Evolutionary conservation across 2,797 vertebrate genomes (phyloP).

Genomic region (Spea hammondii): DNA sequence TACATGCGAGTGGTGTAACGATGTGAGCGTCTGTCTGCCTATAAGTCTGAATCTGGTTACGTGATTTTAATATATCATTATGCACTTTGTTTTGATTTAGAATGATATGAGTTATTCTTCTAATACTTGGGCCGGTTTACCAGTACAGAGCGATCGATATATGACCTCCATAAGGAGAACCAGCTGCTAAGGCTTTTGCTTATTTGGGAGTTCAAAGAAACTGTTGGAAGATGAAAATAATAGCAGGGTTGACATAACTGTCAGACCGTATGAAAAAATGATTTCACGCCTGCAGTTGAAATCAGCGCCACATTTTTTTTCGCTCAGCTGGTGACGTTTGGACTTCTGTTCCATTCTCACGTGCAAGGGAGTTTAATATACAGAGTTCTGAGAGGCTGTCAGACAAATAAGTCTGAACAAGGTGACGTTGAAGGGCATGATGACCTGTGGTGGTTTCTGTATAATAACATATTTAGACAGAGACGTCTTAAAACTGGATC

Average conservation of each 20-base stretch:
- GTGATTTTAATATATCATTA: background rate
- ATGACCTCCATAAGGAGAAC: constrained; percentile 14
- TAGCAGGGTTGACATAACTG: constrained; percentile 23
- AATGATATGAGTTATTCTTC: background rate
- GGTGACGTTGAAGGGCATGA: background rate
- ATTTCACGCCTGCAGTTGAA: constrained; percentile 41
- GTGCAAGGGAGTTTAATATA: background rate
- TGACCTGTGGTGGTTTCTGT: background rate
- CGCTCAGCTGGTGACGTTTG: background rate
- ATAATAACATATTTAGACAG: no score
- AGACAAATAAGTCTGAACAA: background rate
- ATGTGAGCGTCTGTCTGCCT: no score
- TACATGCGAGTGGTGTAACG: no score
- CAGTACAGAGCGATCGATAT: background rate
- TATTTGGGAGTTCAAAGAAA: constrained; percentile 37
- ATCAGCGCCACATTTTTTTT: constrained; percentile 1
- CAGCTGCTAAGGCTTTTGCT: constrained; percentile 23
- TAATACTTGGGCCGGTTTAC: background rate
- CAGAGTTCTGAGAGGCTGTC: background rate
- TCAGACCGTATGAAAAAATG: constrained; percentile 29
- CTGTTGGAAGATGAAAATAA: constrained; percentile 40
- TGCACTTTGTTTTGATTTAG: constrained; percentile 2
- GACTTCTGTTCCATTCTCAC: constrained; percentile 10
- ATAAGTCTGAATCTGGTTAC: no score
- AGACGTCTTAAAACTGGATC: no score